Evolutionary conservation across 2,113 vertebrate genomes (phyloP).

Genomic region (Tupaia tana): DNA sequence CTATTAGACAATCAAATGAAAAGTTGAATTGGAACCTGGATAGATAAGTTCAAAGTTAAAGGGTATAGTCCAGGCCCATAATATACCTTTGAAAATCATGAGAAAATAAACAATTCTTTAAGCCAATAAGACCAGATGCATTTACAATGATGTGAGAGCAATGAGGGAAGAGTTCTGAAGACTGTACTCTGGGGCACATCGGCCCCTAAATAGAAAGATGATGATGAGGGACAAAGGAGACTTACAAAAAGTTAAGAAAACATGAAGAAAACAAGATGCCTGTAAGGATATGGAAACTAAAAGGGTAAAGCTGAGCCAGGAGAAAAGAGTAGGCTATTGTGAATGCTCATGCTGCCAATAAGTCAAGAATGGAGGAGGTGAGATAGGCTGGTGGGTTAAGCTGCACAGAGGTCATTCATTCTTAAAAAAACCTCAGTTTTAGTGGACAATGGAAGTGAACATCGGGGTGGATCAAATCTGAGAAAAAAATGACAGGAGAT

Average conservation of each 20-base stretch:
- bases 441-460: background rate
- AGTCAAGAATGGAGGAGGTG: accelerated
- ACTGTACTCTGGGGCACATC: background rate
- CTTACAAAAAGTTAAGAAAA: background rate
- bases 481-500: background rate
- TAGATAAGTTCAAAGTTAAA: background rate
- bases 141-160: background rate
- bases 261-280: background rate
- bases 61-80: background rate
- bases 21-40: background rate
- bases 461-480: background rate
- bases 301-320: background rate
- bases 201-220: background rate
- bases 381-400: background rate
- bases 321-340: background rate
- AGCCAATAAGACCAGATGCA: background rate
- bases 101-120: background rate
- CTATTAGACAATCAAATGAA: constrained; percentile 9
- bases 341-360: background rate
- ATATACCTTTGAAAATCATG: background rate
- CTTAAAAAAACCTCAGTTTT: background rate
- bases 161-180: background rate
- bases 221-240: background rate
- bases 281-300: background rate
- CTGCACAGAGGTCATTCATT: background rate